phyloP scores from a whole-genome alignment of 2,113 vertebrate genomes.

The Rhabdomys dilectus region DNA sequence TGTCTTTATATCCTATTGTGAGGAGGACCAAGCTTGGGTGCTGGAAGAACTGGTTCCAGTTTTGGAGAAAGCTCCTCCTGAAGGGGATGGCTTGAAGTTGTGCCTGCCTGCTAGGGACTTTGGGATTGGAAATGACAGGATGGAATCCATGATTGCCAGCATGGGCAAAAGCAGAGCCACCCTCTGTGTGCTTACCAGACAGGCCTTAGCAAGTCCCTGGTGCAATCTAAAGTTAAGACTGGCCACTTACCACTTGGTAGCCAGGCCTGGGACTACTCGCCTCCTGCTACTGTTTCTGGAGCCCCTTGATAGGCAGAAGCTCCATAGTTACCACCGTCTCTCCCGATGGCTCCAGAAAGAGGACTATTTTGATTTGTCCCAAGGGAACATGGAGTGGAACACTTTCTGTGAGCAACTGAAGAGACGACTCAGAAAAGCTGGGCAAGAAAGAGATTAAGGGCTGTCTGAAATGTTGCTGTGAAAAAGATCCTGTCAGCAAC shows the following conservation, averaged over 20 bases:
- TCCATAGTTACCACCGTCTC: neutral
- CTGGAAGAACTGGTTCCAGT: conserved; percentile 52
- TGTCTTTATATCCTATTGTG: conserved; percentile 54
- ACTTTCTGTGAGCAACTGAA: conserved; percentile 25
- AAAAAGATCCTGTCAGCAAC: neutral
- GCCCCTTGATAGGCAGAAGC: neutral
- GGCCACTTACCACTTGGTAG: conserved; percentile 35
- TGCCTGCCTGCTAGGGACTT: conserved; percentile 57
- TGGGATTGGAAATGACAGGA: neutral
- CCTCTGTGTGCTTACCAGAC: conserved; percentile 51
- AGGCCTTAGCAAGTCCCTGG: conserved; percentile 38
- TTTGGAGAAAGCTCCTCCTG: conserved; percentile 48
- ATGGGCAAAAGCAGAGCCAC: neutral
- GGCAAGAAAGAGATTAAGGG: neutral
- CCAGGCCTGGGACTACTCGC: neutral
- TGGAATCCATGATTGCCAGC: neutral
- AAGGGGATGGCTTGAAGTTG: neutral
- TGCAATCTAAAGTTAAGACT: conserved; percentile 48
- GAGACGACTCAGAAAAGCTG: conserved; percentile 35
- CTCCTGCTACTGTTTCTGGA: conserved; percentile 57
- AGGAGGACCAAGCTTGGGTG: conserved; percentile 54
- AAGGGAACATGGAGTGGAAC: neutral
- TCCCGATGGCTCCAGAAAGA: conserved; percentile 45
- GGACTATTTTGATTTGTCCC: conserved; percentile 15
- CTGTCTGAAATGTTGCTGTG: neutral